Evolutionary conservation across 2,888 invertebrate species (phyloP), one percentile per base, ranked within the genome.

Genomic region (Tenthredo distinguenda): DNA sequence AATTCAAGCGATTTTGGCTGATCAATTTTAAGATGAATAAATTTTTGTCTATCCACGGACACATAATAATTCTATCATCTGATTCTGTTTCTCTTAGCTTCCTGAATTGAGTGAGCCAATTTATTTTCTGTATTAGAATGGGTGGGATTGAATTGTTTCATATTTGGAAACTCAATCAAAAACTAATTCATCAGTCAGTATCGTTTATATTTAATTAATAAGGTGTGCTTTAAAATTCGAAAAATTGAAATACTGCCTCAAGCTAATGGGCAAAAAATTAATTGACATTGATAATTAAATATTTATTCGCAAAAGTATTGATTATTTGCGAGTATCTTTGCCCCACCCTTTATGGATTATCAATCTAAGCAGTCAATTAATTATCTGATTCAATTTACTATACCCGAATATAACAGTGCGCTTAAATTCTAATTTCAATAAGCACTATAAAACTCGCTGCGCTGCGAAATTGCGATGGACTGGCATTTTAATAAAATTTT

Each of bases 201-300:
- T 55, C 55, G 55, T n/a, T 55, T n/a, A 55, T 50, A 55, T 55
- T n/a, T n/a, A 18, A 55, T n/a, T 7, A n/a, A n/a, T 55, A n/a
- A 55, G n/a, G 6, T 55, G 6, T 55, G n/a, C n/a, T 55, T 55
- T 6, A n/a, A n/a, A 55, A 55, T 55, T 55, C n/a, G 7, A 55
- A 55, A n/a, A 55, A 55, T 55, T 55, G n/a, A 55, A n/a, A n/a
- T 55, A 55, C 55, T n/a, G 55, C n/a, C n/a, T 55, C 55, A 55
- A 55, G n/a, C n/a, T n/a, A 7, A 55, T 55, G 55, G 55, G 55
- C n/a, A n/a, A 55, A n/a, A 55, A 55, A 55, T 55, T 55, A 55
- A 55, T 55, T 55, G 55, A 55, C 55, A 55, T 55, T 34, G 18
- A 26, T 21, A 68, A 31, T 34, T 68, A 18, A 18, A 68, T 18